These are phyloP conservation scores for Mesembrinibis cayennensis DNA, from an alignment of 2,113 vertebrate species.

Conservation along the genomic window DNA sequence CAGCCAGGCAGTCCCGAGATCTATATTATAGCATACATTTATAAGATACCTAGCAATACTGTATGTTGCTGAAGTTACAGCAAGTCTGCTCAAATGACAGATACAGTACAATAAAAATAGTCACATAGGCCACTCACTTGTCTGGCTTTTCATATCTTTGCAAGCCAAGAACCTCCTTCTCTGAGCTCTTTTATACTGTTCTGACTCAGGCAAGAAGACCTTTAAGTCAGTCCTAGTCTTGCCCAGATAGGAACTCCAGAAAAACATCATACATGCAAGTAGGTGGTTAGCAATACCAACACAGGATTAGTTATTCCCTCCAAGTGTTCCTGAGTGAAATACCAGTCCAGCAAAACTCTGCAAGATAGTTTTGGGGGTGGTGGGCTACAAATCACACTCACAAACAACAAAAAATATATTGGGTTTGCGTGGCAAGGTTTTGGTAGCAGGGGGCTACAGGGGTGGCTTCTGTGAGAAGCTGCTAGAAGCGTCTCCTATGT, in stretches of 20 bases:
- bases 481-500: too few relatives aligned
- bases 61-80: background rate
- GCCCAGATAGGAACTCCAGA: constrained; percentile 1
- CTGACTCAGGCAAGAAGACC: constrained; percentile 21
- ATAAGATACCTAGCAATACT: background rate
- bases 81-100: background rate
- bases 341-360: background rate
- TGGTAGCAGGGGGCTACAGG: too few relatives aligned
- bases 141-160: background rate
- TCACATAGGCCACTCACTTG: background rate
- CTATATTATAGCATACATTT: accelerated
- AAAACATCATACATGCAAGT: background rate
- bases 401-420: background rate
- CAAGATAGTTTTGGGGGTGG: background rate
- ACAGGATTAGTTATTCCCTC: background rate
- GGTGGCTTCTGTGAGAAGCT: too few relatives aligned
- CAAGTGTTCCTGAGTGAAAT: background rate
- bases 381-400: background rate
- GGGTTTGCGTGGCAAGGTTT: too few relatives aligned
- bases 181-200: background rate
- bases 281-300: background rate
- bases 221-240: constrained; percentile 21
- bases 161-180: constrained; percentile 16
- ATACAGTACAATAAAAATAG: background rate
- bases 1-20: background rate